phyloP scores from a whole-genome alignment of 2,797 vertebrate genomes.

The Alfaro cultratus region DNA sequence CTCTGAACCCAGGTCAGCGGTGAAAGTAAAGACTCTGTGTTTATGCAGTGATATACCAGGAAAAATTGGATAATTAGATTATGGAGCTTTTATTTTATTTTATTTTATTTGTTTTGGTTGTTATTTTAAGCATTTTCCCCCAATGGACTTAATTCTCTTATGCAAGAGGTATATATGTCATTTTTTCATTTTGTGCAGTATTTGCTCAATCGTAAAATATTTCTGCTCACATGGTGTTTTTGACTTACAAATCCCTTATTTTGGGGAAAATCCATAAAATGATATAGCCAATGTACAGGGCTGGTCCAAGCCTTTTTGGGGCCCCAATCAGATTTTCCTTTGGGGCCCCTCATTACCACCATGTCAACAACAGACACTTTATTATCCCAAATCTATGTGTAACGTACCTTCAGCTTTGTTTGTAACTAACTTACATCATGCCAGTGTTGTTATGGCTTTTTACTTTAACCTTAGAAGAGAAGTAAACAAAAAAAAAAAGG shows the following conservation, averaged over 20 bases:
- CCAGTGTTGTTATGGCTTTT: too few species aligned
- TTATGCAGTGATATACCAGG: neutral
- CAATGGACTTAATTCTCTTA: slow-evolving; percentile 45
- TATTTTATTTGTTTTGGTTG: neutral
- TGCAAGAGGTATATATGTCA: slow-evolving; percentile 15
- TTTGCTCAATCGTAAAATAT: slow-evolving; percentile 31
- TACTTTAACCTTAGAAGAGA: too few species aligned
- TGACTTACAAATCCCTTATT: slow-evolving; percentile 48
- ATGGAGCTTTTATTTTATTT: neutral
- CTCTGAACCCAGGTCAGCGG: neutral
- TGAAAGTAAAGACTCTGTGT: neutral
- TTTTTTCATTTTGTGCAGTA: slow-evolving; percentile 26
- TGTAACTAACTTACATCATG: too few species aligned
- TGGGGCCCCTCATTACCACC: too few species aligned
- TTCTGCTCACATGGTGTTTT: slow-evolving; percentile 25
- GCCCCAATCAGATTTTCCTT: too few species aligned
- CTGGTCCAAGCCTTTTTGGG: too few species aligned
- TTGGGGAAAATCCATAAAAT: slow-evolving; percentile 33
- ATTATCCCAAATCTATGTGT: too few species aligned
- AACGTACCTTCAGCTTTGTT: too few species aligned
- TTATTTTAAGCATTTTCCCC: slow-evolving; percentile 2
- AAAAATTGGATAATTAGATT: neutral
- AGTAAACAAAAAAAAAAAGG: too few species aligned
- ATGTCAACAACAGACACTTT: too few species aligned
- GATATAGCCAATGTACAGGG: neutral